Base-by-base conservation (phyloP, 2,888 invertebrate genomes). In the Bedellia somnulentella region DNA sequence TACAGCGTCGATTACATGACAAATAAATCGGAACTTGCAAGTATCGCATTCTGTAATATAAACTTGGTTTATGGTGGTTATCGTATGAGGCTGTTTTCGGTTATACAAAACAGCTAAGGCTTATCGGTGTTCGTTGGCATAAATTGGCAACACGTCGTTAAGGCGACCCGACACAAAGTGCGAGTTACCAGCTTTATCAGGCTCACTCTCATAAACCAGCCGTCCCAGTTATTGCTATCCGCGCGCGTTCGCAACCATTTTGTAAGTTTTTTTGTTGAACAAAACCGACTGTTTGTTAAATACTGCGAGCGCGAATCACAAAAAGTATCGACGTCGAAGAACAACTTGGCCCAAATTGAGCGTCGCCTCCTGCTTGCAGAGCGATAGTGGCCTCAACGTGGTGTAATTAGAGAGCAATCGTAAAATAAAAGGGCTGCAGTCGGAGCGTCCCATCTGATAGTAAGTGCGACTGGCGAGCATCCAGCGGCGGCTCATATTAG, bases 61-160 rank as follows among this genome's bases (percentile, higher is more conserved):
- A n/a, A n/a, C n/a, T n/a, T n/a, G n/a, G n/a, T n/a, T n/a, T n/a
- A n/a, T n/a, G n/a, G n/a, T n/a, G n/a, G n/a, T n/a, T n/a, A n/a
- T n/a, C n/a, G n/a, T n/a, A n/a, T n/a, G n/a, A n/a, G n/a, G n/a
- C n/a, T n/a, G n/a, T n/a, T n/a, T n/a, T n/a, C n/a, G n/a, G n/a
- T n/a, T n/a, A n/a, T 5, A 63, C 62, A 57, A 66, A 68, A 70
- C 68, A 66, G 66, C 61, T 67, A 56, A 51, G 71, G 70, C 10
- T 73, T 75, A 75, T 75, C 73, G 67, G 57, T 47, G 49, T 50
- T 62, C 60, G 71, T 68, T 57, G 48, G 62, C 60, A 73, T 71
- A 75, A 73, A 71, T 75, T 73, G 71, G 70, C 71, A 62, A 66
- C 73, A 67, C 66, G 61, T 71, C 73, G 73, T 73, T 63, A 73